These are phyloP conservation scores for Xiphorhynchus erythropygius DNA, from an alignment of 2,797 vertebrate genomes.

Conservation along the genomic window DNA sequence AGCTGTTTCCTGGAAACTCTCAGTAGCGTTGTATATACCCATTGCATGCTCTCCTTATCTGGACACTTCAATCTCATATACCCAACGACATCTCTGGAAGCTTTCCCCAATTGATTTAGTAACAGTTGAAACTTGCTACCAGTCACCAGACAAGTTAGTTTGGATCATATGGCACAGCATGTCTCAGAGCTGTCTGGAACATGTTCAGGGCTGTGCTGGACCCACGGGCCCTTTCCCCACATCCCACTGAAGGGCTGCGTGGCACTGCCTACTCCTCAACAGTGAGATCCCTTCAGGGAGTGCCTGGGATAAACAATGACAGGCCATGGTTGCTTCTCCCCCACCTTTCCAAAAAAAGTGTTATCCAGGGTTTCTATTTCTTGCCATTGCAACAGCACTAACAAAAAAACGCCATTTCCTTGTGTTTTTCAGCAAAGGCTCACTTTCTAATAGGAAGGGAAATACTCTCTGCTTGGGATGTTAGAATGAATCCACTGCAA, in stretches of 20 bases:
- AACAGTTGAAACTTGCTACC: slow-evolving; percentile 18
- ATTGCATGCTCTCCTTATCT: neutral
- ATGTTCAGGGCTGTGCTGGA: rapidly evolving
- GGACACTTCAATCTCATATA: neutral
- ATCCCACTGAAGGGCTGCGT: rapidly evolving
- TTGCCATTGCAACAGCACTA: neutral
- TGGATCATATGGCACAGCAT: neutral
- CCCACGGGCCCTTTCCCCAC: neutral
- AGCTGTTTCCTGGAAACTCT: neutral
- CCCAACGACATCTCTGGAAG: neutral
- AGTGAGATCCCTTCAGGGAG: neutral
- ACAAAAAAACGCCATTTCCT: neutral
- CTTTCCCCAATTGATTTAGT: neutral
- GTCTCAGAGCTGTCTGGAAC: neutral
- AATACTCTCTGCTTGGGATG: neutral
- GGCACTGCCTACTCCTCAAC: rapidly evolving
- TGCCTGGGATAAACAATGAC: rapidly evolving
- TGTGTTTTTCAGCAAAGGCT: neutral
- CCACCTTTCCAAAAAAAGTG: neutral
- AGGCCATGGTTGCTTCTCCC: rapidly evolving
- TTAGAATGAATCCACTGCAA: neutral
- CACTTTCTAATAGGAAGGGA: neutral
- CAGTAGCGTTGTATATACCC: neutral
- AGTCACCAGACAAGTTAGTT: neutral
- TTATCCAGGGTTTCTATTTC: neutral